Percentiles rank a stretch among this genome's conserved stretches.
phyloP scores from a whole-genome alignment of 2,888 invertebrate genomes.

The Nephrotoma guestfalica region DNA sequence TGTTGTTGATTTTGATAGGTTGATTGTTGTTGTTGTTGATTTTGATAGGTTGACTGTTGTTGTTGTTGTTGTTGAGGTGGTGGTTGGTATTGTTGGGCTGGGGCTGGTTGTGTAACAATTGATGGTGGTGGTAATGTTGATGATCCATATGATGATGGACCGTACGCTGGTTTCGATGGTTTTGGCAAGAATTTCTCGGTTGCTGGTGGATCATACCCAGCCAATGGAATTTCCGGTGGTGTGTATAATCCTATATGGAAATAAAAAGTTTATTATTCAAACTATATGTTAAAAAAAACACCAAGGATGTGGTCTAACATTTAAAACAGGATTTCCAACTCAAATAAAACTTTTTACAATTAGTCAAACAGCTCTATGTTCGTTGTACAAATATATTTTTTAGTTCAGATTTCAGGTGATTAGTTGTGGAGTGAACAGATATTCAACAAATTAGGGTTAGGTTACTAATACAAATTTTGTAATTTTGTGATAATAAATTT shows the following conservation, averaged over 20 bases:
- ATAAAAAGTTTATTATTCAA: constrained; percentile 1
- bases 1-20: background rate
- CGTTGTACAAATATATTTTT: too few species aligned
- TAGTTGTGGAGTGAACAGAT: too few species aligned
- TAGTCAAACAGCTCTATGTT: too few species aligned
- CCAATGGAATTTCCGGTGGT: constrained; percentile 28
- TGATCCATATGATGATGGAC: constrained; percentile 28
- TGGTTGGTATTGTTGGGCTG: constrained; percentile 34
- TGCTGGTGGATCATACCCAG: constrained; percentile 28
- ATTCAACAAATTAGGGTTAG: too few species aligned
- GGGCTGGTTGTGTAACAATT: constrained; percentile 24
- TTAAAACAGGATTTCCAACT: background rate
- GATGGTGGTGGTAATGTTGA: constrained; percentile 33
- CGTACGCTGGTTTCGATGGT: constrained; percentile 24
- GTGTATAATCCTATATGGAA: constrained; percentile 24
- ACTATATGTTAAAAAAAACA: background rate
- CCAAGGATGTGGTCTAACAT: background rate
- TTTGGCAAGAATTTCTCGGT: constrained; percentile 23
- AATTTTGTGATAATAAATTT: too few species aligned
- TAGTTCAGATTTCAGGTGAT: too few species aligned
- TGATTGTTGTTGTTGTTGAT: constrained; percentile 8
- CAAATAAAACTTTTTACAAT: background rate
- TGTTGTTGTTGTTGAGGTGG: constrained; percentile 21
- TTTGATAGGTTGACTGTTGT: constrained; percentile 9
- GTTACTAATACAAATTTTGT: too few species aligned